Evolutionary conservation across 2,888 invertebrate genomes (phyloP), one percentile per base, ranked within the genome.

Genomic region (Therioaphis trifolii): DNA sequence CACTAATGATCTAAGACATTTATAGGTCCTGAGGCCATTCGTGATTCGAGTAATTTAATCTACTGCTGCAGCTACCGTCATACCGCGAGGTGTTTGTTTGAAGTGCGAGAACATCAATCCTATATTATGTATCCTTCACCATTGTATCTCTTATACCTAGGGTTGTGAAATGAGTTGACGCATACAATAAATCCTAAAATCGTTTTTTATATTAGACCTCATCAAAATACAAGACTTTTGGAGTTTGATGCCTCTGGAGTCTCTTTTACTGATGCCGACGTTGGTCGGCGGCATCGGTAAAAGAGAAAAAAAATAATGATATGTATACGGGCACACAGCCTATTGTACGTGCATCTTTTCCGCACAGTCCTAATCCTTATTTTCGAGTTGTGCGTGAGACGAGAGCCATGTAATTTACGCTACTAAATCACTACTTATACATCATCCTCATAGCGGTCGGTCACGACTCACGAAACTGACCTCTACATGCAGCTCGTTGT

Each of bases 11-110:
- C 12, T 46, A 68, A 78, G 78, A 78, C 78, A 68, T 78, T 68
- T 78, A 78, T 75, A 68, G 55, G 49, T 35, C 68, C 52, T n/a
- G 27, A 40, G 66, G 68, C 68, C 52, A 29, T 69, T 79, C 78
- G 78, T 79, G 78, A 69, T 55, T 24, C 69, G 24, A 79, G 78
- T 69, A 69, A 79, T 79, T 79, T 79, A 69, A 79, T 79, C 66
- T 15, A 24, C 58, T n/a, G 52, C 46, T 24, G 40, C 66, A 21
- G 78, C 68, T 35, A 52, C 78, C 43, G 61, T 35, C 15, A 29
- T 40, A 58, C 74, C 40, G 35, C 69, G 78, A 79, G 69, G 35
- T 66, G 78, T 78, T 78, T 49, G 46, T 66, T 78, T 68, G 77
- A 77, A 63, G 61, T 63, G 43, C 46, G n/a, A 52, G 29, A 52